Evolutionary conservation across 2,888 invertebrate genomes (phyloP).

Genomic region (Dendrolimus houi): DNA sequence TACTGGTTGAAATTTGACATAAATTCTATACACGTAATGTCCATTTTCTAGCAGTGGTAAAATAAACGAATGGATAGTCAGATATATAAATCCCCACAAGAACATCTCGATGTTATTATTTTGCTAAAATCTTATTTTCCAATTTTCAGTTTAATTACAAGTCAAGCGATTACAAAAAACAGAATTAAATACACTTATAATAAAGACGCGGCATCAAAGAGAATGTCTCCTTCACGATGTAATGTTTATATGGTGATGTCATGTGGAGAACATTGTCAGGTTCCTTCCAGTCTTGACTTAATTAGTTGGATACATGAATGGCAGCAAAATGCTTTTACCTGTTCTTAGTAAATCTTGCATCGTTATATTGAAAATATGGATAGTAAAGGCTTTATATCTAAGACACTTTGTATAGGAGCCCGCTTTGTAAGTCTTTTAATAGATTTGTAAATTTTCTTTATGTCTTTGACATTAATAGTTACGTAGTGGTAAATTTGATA

Average conservation of each 20-base stretch:
- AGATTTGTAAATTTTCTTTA: slow-evolving; percentile 21
- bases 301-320: slow-evolving; percentile 75
- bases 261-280: slow-evolving; percentile 73
- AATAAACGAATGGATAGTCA: too few relatives aligned
- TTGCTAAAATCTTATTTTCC: too few relatives aligned
- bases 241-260: slow-evolving; percentile 38
- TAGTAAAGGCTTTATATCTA: slow-evolving; percentile 39
- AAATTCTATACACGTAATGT: too few relatives aligned
- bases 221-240: slow-evolving; percentile 21
- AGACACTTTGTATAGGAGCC: slow-evolving; percentile 31
- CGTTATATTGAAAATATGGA: slow-evolving; percentile 71
- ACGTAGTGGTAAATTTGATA: too few relatives aligned
- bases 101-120: too few relatives aligned
- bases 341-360: slow-evolving; percentile 59
- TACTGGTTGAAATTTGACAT: too few relatives aligned
- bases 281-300: slow-evolving; percentile 71
- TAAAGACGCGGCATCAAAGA: too few relatives aligned
- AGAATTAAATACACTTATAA: too few relatives aligned
- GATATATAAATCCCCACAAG: too few relatives aligned
- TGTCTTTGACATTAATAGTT: neutral
- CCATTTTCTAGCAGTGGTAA: too few relatives aligned
- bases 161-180: too few relatives aligned
- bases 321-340: slow-evolving; percentile 65
- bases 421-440: slow-evolving; percentile 23
- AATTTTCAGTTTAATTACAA: too few relatives aligned